phyloP scores from a whole-genome alignment of 2,888 invertebrate species.

The Sympetrum striolatum region DNA sequence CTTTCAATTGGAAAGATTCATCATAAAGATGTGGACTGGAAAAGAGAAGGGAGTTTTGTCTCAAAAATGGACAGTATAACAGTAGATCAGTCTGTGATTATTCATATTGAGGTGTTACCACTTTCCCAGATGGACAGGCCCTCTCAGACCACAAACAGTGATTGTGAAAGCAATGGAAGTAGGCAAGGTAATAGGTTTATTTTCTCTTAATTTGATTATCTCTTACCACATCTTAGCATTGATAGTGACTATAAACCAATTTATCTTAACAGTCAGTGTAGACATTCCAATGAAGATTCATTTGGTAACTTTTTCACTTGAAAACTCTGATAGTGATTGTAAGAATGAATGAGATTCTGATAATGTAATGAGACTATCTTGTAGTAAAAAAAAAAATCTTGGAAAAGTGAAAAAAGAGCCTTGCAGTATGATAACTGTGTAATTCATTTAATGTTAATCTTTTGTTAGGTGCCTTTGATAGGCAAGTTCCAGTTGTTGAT shows the following conservation, averaged over 20 bases:
- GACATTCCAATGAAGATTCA: too few species aligned
- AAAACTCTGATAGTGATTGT: too few species aligned
- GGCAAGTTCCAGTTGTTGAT: background rate
- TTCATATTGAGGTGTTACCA: slow-evolving; percentile 20
- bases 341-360: background rate
- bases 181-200: background rate
- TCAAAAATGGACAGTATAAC: background rate
- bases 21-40: slow-evolving; percentile 46
- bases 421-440: background rate
- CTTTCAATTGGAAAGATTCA: slow-evolving; percentile 87
- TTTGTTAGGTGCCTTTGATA: background rate
- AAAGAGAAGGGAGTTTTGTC: background rate
- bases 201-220: too few species aligned
- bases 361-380: background rate
- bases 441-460: background rate
- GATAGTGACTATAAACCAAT: too few species aligned
- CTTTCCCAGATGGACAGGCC: slow-evolving; percentile 8
- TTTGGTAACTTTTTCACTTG: too few species aligned
- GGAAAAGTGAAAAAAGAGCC: background rate
- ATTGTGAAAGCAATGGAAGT: background rate
- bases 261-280: too few species aligned
- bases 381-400: too few species aligned
- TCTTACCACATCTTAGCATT: too few species aligned
- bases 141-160: background rate
- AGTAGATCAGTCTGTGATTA: background rate